phyloP scores from a whole-genome alignment of 2,797 vertebrate genomes.

The Cirrhinus molitorella region DNA sequence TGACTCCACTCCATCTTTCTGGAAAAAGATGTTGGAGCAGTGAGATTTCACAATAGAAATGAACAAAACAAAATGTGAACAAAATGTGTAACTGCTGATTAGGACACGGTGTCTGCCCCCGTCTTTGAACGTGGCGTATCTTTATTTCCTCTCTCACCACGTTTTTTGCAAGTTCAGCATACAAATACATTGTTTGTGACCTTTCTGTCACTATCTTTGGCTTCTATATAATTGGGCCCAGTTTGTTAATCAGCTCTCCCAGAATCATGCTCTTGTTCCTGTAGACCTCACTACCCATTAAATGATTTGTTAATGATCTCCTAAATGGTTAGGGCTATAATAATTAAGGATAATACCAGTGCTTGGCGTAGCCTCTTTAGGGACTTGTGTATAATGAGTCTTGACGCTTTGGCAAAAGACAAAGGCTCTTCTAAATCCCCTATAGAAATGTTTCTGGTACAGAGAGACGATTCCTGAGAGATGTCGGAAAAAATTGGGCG shows the following conservation, averaged over 20 bases:
- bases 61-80: background rate
- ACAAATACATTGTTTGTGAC: slow-evolving; percentile 13
- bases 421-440: slow-evolving; percentile 26
- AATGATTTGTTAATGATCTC: slow-evolving; percentile 56
- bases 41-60: background rate
- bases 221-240: slow-evolving; percentile 23
- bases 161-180: slow-evolving; percentile 1
- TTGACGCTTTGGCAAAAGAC: slow-evolving; percentile 36
- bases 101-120: background rate
- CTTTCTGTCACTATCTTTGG: slow-evolving; percentile 19
- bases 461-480: slow-evolving; percentile 27
- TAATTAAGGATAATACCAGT: slow-evolving; percentile 50
- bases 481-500: background rate
- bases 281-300: slow-evolving; percentile 44
- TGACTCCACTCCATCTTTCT: too few relatives aligned
- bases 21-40: background rate
- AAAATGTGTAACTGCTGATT: background rate
- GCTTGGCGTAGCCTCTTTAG: slow-evolving; percentile 41
- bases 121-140: background rate
- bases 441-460: slow-evolving; percentile 38
- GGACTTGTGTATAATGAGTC: slow-evolving; percentile 43
- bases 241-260: slow-evolving; percentile 36
- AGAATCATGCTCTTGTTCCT: slow-evolving; percentile 35
- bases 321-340: slow-evolving; percentile 52
- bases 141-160: background rate